Evolutionary conservation across 35 echinoderm and acorn worm genomes (phyloP), one percentile per base, ranked within the genome.

Genomic region (Lytechinus variegatus): DNA sequence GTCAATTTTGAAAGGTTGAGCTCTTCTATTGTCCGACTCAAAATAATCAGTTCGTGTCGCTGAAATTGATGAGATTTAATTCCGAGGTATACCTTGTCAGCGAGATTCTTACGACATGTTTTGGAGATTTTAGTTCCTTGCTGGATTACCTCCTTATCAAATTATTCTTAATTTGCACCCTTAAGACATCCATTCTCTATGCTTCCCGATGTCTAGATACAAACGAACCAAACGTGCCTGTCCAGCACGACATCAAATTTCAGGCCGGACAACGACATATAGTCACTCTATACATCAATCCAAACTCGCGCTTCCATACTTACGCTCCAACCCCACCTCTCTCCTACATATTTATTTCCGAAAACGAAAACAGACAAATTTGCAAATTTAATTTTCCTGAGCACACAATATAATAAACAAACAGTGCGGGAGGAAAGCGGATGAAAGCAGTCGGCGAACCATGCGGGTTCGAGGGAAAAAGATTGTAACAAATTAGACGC

Each of bases 401-500:
- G 52, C 92, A 93, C 54, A 93, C 53, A 93, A 93, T 90, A 93
- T 5, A 93, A 93, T 93, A 93, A 93, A 93, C 92, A 93, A 93
- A 93, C 54, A 93, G 13, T 56, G 92, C 12, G 54, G 21, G 53
- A 27, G 54, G 92, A 54, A 57, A 79, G 66, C 66, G 92, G 54
- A 93, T 55, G 53, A 93, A 55, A 93, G 52, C n/a, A 57, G 9
- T n/a, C n/a, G n/a, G n/a, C 54, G 13, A 93, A 11, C 55, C 21
- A 54, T 44, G 33, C 53, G 53, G 92, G 92, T 54, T 90, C 29
- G 52, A 21, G 88, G 88, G 33, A 44, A 54, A 90, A 54, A 90
- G 88, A 54, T 90, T 93, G 92, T 93, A 93, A 93, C 92, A 57
- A 93, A 93, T 93, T 93, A 93, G 92, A 93, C 92, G 54, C 92